A percentile compares a stretch with the other conserved stretches of the same genome.
These are phyloP conservation scores for Beris morrisii DNA, from an alignment of 2,888 invertebrate species.

Conservation along the genomic window DNA sequence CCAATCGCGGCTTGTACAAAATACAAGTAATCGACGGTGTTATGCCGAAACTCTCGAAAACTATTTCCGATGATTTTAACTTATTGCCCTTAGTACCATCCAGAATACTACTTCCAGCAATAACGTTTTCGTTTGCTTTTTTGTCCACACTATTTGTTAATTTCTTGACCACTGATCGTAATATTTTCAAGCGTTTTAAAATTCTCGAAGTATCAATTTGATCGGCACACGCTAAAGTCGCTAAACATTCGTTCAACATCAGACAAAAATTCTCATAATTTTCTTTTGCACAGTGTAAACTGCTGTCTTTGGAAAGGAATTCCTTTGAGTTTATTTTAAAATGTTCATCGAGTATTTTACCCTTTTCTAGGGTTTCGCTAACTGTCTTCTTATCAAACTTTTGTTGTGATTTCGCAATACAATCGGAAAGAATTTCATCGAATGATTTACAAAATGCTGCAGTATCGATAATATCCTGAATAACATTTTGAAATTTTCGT, in stretches of 20 bases:
- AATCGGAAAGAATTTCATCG: constrained; percentile 46
- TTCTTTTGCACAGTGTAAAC: constrained; percentile 37
- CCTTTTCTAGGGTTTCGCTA: constrained; percentile 47
- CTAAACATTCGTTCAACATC: constrained; percentile 52
- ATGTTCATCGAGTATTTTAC: constrained; percentile 48
- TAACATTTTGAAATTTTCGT: constrained; percentile 45
- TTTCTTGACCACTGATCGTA: constrained; percentile 49
- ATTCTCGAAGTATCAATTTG: constrained; percentile 49
- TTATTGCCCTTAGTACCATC: neutral
- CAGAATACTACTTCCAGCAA: neutral
- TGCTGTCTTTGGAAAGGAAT: constrained; percentile 40
- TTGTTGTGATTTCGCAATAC: constrained; percentile 42
- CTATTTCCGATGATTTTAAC: constrained; percentile 38
- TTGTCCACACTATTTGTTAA: constrained; percentile 43
- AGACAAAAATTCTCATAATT: constrained; percentile 46
- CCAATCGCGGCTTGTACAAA: constrained; percentile 44
- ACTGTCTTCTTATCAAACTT: constrained; percentile 45
- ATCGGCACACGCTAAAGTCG: constrained; percentile 48
- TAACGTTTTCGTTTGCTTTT: constrained; percentile 1
- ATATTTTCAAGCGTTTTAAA: constrained; percentile 52
- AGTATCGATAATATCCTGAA: constrained; percentile 53
- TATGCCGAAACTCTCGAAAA: constrained; percentile 45
- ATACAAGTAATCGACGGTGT: constrained; percentile 46
- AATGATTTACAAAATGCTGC: constrained; percentile 48
- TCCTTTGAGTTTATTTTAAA: constrained; percentile 47